Conservation (phyloP, 2,888 invertebrate genomes). For the Drosophila leonis region DNA sequence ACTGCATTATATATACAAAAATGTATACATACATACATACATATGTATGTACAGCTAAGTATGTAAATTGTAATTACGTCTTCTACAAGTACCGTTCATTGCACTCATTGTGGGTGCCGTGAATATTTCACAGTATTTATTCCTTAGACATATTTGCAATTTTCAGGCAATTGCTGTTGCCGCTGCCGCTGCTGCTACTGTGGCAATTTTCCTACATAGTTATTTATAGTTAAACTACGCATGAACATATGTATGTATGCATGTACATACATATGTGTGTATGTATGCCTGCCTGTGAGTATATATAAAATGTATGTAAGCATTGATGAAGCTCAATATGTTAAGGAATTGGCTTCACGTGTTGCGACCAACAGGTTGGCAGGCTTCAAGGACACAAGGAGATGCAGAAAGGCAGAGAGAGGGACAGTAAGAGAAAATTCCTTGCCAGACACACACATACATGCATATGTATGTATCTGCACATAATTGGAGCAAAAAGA, state of each 20-base stretch:
- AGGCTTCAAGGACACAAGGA: conserved; percentile 19
- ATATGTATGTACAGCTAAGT: neutral
- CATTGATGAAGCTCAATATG: conserved; percentile 2
- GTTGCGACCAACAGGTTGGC: conserved; percentile 49
- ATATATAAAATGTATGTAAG: neutral
- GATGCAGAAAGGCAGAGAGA: neutral
- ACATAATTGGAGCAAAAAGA: conserved; percentile 16
- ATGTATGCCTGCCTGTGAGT: neutral
- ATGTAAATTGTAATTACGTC: conserved; percentile 4
- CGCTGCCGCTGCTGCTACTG: conserved; percentile 3
- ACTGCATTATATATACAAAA: neutral
- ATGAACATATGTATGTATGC: neutral
- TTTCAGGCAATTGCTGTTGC: conserved; percentile 3
- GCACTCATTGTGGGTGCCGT: conserved; percentile 21
- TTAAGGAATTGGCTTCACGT: conserved; percentile 29
- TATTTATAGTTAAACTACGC: conserved; percentile 47
- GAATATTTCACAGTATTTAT: conserved; percentile 7
- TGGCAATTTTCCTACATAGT: conserved; percentile 5
- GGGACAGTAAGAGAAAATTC: neutral
- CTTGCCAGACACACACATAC: neutral
- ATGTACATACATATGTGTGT: neutral
- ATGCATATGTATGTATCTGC: neutral
- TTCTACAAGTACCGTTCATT: conserved; percentile 27
- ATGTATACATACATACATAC: neutral
- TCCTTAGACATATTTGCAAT: conserved; percentile 20